Evolutionary conservation across 1,140 invertebrate genomes (phyloP).

Genomic region (Stegodyphus mimosarum): DNA sequence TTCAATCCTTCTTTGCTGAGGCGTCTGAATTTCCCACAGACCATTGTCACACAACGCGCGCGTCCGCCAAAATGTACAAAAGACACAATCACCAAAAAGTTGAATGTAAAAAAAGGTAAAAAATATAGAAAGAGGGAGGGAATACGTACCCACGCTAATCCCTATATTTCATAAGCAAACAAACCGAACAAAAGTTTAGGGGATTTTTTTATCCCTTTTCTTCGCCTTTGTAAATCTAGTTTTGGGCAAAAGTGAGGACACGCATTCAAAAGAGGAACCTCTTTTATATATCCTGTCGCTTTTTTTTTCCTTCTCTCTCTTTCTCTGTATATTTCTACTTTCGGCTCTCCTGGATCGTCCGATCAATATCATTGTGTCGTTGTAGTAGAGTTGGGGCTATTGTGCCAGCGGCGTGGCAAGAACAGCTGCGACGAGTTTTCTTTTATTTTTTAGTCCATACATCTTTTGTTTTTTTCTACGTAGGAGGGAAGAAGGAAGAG

Average conservation of each 20-base stretch:
- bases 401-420: slow-evolving; percentile 16
- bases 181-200: slow-evolving; percentile 40
- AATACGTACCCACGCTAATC: slow-evolving; percentile 38
- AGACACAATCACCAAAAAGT: slow-evolving; percentile 4
- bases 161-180: slow-evolving; percentile 55
- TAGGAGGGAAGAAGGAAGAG: slow-evolving; percentile 1
- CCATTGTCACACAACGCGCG: not conserved
- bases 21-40: not conserved
- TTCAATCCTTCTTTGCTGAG: not conserved
- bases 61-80: slow-evolving; percentile 6
- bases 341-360: slow-evolving; percentile 12
- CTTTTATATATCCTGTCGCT: slow-evolving; percentile 35
- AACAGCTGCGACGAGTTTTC: slow-evolving; percentile 36
- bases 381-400: slow-evolving; percentile 7
- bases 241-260: slow-evolving; percentile 49
- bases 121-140: not conserved
- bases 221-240: slow-evolving; percentile 46
- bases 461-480: slow-evolving; percentile 6
- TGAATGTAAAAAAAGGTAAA: slow-evolving; percentile 21
- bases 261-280: slow-evolving; percentile 31
- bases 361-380: slow-evolving; percentile 34
- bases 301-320: slow-evolving; percentile 2
- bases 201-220: not conserved
- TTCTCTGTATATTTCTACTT: slow-evolving; percentile 6
- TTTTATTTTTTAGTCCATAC: not conserved